phyloP scores from a whole-genome alignment of 2,113 vertebrate species.

The Aldabrachelys gigantea region DNA sequence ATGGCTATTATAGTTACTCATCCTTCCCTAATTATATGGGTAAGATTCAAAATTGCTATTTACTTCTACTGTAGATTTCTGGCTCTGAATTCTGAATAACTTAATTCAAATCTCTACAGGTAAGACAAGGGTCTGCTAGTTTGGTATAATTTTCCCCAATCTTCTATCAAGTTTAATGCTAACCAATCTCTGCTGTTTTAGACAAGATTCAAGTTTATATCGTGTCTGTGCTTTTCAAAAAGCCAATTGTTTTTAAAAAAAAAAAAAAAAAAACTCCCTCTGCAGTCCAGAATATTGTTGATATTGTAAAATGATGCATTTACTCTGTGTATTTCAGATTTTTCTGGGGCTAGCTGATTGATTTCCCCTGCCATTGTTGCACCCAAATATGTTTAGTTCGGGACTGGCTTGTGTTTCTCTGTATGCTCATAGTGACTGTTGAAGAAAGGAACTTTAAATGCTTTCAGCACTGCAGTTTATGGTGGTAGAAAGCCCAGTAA shows the following conservation, averaged over 20 bases:
- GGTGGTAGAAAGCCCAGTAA: not conserved
- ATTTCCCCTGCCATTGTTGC: not conserved
- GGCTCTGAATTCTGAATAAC: not conserved
- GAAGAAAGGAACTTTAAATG: not conserved
- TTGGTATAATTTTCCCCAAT: fast-evolving
- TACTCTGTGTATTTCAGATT: not conserved
- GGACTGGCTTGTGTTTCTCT: not conserved
- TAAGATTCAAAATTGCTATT: not conserved
- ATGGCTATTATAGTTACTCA: not conserved
- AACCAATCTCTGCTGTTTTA: fast-evolving
- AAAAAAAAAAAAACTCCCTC: not conserved
- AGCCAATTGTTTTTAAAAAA: not conserved
- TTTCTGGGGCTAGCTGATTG: not conserved
- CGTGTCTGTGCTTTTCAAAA: not conserved
- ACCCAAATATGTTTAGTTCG: fast-evolving
- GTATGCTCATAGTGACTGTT: not conserved
- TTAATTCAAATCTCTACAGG: fast-evolving
- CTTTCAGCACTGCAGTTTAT: not conserved
- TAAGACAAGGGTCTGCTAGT: not conserved
- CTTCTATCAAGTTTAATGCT: not conserved
- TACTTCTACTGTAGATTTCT: not conserved
- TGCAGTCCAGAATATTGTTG: not conserved
- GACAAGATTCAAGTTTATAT: not conserved
- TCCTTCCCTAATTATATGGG: not conserved
- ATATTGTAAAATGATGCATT: not conserved